These are phyloP conservation scores for Uromys caudimaculatus DNA, from an alignment of 2,797 vertebrate species.

Conservation along the genomic window DNA sequence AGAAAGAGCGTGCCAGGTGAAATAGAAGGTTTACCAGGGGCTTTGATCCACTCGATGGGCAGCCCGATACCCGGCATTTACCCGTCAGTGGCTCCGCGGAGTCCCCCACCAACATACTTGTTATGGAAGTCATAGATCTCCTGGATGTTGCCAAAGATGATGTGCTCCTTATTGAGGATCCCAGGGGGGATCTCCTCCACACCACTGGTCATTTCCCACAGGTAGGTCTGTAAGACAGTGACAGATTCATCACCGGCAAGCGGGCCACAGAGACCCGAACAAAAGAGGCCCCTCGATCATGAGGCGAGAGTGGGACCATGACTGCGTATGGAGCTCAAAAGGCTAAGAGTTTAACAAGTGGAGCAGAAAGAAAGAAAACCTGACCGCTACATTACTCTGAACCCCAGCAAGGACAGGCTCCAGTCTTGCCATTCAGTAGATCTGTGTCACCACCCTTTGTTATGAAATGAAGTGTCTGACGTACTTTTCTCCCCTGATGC, in stretches of 20 bases:
- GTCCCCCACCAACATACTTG: constrained; percentile 91
- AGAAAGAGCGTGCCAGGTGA: neutral
- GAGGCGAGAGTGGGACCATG: constrained; percentile 24
- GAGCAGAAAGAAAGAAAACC: constrained; percentile 29
- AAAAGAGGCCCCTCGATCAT: constrained; percentile 34
- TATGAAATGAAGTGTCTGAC: constrained; percentile 38
- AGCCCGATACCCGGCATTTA: neutral
- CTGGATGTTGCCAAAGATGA: constrained; percentile 99
- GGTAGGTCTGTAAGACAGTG: constrained; percentile 93
- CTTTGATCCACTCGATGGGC: neutral
- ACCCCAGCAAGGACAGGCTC: neutral
- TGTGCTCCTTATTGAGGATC: constrained; percentile 96
- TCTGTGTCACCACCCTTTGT: constrained; percentile 6
- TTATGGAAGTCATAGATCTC: constrained; percentile 98
- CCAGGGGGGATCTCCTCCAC: constrained; percentile 96
- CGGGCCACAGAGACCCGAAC: neutral
- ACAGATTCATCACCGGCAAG: constrained; percentile 68
- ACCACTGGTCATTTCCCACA: constrained; percentile 98
- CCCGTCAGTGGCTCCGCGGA: neutral
- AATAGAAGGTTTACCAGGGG: neutral
- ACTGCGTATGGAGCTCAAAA: neutral
- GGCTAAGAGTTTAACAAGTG: constrained; percentile 60
- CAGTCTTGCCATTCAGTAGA: neutral
- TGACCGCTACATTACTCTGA: neutral
- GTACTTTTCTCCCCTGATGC: neutral